Evolutionary conservation across 2,888 invertebrate genomes (phyloP), one percentile per base, ranked within the genome.

Genomic region (Lamproptera curius): DNA sequence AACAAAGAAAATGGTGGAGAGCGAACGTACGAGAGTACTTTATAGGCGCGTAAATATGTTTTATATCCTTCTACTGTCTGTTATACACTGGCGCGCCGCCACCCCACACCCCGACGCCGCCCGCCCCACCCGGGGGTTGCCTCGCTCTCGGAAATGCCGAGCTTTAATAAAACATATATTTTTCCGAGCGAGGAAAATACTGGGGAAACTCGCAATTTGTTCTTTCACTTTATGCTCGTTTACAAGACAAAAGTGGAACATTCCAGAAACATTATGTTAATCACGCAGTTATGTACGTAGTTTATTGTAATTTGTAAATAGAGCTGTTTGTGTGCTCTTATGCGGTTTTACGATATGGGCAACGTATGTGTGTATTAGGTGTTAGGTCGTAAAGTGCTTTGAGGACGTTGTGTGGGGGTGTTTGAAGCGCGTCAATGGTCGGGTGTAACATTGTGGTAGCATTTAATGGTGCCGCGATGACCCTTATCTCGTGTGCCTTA

Each of bases 41-140:
- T 87, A 87, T 87, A 87, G 87, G 86, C 86, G 87, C 87, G 87
- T 87, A 87, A 87, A 87, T 87, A 87, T 87, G 87, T 87, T 87
- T 87, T 86, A 87, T 86, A 86, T 85, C 85, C 82, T 82, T 87
- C 86, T 84, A 86, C 81, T 86, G 86, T 85, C 86, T 86, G 87
- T 86, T 86, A 85, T 86, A 85, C 81, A 86, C 77, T 83, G 85
- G 84, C 81, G 79, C 78, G 81, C 78, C 76, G 74, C 70, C 74
- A 71, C 79, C 67, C 70, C 65, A 63, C 67, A 77, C 70, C 57
- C 63, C 51, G 53, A 65, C 61, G 59, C 73, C 78, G 62, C 66
- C 73, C 65, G 68, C 65, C 73, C 73, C 72, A 63, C 74, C 78
- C 69, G 78, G 77, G 84, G 84, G 82, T 70, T 75, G 77, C 80